A percentile compares a stretch with the other conserved stretches of the same genome.
Evolutionary conservation across 2,797 vertebrate species (phyloP).

Genomic region (Halcyon chelicuti): DNA sequence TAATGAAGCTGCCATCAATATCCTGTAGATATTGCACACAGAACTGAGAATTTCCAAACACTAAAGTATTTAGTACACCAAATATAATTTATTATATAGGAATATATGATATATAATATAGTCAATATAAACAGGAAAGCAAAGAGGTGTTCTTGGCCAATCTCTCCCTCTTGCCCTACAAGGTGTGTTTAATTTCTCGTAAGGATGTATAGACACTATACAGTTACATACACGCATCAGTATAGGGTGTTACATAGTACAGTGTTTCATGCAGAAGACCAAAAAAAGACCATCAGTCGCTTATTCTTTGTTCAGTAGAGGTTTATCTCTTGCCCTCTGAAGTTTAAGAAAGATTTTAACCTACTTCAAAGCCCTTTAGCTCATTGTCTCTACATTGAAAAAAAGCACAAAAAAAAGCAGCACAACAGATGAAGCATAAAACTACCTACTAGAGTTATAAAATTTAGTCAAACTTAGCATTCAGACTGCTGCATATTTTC

Average conservation of each 20-base stretch:
- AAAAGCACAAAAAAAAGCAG: background rate
- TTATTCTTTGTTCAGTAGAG: background rate
- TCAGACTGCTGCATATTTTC: background rate
- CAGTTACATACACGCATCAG: background rate
- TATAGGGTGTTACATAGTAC: background rate
- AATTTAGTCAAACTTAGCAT: conserved; percentile 5
- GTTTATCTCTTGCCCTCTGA: background rate
- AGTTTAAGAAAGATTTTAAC: background rate
- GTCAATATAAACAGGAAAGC: background rate
- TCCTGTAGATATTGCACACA: background rate
- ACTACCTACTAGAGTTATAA: background rate
- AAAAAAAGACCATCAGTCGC: background rate
- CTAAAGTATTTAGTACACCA: background rate
- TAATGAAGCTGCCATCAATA: background rate
- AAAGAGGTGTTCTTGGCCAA: background rate
- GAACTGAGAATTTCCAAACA: background rate
- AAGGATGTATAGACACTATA: too few species aligned
- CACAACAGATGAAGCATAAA: background rate
- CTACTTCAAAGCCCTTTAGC: background rate
- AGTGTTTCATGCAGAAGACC: background rate
- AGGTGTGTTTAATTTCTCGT: background rate
- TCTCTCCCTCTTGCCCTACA: background rate
- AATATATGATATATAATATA: too few species aligned
- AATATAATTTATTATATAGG: background rate
- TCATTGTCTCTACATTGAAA: background rate